These are phyloP conservation scores for Portevinia maculata DNA, from an alignment of 2,888 invertebrate genomes.

Conservation along the genomic window DNA sequence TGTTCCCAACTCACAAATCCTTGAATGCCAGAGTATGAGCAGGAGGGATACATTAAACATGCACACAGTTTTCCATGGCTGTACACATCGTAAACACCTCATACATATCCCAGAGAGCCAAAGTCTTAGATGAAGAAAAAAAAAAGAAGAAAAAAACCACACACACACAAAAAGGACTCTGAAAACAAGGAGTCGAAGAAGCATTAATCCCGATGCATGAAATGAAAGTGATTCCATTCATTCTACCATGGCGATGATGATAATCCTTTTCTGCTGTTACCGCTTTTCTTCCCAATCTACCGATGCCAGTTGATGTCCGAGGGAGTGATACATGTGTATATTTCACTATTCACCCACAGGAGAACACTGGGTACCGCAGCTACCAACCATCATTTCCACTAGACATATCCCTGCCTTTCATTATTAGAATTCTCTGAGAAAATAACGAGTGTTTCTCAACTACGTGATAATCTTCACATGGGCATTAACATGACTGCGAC, in stretches of 20 bases:
- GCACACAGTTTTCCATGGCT: constrained; percentile 31
- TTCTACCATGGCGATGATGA: constrained; percentile 48
- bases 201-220: constrained; percentile 46
- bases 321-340: constrained; percentile 36
- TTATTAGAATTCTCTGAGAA: constrained; percentile 55
- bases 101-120: constrained; percentile 12
- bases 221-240: constrained; percentile 52
- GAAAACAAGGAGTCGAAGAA: constrained; percentile 36
- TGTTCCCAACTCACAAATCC: constrained; percentile 23
- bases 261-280: constrained; percentile 55
- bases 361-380: background rate
- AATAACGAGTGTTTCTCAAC: constrained; percentile 60
- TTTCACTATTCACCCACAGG: constrained; percentile 3
- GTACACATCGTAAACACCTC: constrained; percentile 37
- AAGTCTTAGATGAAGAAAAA: background rate
- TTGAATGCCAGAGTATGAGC: background rate
- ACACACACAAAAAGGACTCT: constrained; percentile 16
- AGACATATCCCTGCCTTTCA: constrained; percentile 19
- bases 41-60: constrained; percentile 37
- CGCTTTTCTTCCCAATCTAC: constrained; percentile 11
- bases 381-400: background rate
- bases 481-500: constrained; percentile 45
- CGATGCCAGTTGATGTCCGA: constrained; percentile 34
- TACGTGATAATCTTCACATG: constrained; percentile 59
- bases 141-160: background rate